Evolutionary conservation across 2,113 vertebrate genomes (phyloP).

Genomic region (Noturus placidus): DNA sequence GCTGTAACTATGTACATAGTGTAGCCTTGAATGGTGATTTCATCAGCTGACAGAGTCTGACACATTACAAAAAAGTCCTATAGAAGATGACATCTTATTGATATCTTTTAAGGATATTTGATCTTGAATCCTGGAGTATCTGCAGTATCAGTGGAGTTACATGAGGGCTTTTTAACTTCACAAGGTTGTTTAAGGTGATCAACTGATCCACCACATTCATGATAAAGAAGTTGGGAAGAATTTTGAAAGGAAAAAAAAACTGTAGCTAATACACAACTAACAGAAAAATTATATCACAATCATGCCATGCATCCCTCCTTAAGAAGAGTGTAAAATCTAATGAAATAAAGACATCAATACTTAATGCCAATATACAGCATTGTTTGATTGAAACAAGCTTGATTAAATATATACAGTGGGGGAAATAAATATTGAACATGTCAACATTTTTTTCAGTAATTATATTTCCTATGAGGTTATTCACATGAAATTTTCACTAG

Average conservation of each 20-base stretch:
- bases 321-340: background rate
- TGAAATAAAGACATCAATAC: background rate
- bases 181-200: background rate
- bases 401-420: background rate
- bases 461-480: too few relatives aligned
- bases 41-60: background rate
- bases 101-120: slow-evolving; percentile 8
- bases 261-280: background rate
- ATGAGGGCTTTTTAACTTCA: background rate
- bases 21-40: slow-evolving; percentile 8
- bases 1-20: background rate
- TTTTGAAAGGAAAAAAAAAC: background rate
- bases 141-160: slow-evolving; percentile 1
- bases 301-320: background rate
- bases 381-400: background rate
- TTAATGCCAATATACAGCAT: background rate
- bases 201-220: background rate
- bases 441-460: too few relatives aligned
- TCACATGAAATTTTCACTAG: too few relatives aligned
- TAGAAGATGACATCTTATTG: background rate
- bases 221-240: background rate
- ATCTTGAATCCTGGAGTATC: slow-evolving; percentile 30
- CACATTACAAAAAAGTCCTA: background rate
- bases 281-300: background rate
- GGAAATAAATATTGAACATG: too few relatives aligned